Conservation (phyloP, 2,113 vertebrate species). For the Dromiciops gliroides region DNA sequence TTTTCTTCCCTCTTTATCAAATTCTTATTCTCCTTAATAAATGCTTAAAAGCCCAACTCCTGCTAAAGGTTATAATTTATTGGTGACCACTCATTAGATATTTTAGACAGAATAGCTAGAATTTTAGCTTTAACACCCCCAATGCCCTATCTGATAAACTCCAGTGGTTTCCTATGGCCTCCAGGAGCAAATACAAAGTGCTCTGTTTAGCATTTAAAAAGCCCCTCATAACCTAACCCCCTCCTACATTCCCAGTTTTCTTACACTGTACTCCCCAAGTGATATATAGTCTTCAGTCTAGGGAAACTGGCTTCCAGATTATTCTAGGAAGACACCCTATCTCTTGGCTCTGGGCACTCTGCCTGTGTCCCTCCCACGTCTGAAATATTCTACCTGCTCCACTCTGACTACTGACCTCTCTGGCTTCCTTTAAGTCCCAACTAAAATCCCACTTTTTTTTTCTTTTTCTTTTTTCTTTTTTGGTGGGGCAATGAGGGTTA, state of each 20-base stretch:
- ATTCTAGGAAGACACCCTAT: not conserved
- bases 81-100: no score
- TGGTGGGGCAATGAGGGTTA: no score
- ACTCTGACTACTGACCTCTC: not conserved
- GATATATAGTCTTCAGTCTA: not conserved
- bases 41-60: no score
- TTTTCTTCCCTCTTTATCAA: no score
- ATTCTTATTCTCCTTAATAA: no score
- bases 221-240: not conserved
- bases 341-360: not conserved
- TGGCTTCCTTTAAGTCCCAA: not conserved
- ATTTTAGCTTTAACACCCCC: no score
- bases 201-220: not conserved
- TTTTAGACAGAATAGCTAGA: no score
- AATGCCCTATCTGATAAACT: not conserved
- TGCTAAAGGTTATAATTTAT: no score
- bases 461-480: no score
- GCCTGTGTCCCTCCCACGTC: not conserved
- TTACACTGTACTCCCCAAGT: not conserved
- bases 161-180: not conserved
- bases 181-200: not conserved
- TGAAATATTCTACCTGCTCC: not conserved
- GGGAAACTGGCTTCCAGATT: not conserved
- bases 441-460: not conserved
- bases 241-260: not conserved